Percentiles rank a stretch among this genome's conserved stretches.
These are phyloP conservation scores for Baryphthengus martii DNA, from an alignment of 2,113 vertebrate species.

Conservation along the genomic window DNA sequence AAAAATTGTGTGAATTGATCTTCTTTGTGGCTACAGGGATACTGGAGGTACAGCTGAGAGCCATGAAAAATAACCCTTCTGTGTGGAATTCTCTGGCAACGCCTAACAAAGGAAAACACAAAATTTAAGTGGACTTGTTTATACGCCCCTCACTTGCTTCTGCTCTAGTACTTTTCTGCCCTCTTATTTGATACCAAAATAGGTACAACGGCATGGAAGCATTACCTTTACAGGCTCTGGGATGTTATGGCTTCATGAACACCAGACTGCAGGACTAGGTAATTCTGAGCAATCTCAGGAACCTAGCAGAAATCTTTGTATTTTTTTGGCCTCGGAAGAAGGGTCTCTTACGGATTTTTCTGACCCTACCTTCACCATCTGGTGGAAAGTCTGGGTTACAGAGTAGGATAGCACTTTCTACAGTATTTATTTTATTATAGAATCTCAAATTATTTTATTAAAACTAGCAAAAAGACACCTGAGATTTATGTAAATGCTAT, in stretches of 20 bases:
- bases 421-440: background rate
- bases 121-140: background rate
- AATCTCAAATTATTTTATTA: background rate
- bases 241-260: background rate
- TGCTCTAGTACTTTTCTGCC: background rate
- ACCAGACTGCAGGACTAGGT: background rate
- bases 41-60: background rate
- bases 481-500: background rate
- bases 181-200: background rate
- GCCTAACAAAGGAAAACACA: background rate
- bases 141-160: background rate
- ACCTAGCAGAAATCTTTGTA: background rate
- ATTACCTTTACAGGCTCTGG: background rate
- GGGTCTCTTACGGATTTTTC: background rate
- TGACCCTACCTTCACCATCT: background rate
- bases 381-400: background rate
- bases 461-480: background rate
- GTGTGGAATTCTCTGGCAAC: background rate
- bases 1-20: background rate
- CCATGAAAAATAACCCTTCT: background rate
- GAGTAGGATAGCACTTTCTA: background rate
- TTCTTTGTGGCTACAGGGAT: background rate
- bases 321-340: background rate
- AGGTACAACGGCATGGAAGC: accelerated
- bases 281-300: background rate